Evolutionary conservation across 2,113 vertebrate species (phyloP), one percentile per base, ranked within the genome.

Genomic region (Antechinus flavipes): DNA sequence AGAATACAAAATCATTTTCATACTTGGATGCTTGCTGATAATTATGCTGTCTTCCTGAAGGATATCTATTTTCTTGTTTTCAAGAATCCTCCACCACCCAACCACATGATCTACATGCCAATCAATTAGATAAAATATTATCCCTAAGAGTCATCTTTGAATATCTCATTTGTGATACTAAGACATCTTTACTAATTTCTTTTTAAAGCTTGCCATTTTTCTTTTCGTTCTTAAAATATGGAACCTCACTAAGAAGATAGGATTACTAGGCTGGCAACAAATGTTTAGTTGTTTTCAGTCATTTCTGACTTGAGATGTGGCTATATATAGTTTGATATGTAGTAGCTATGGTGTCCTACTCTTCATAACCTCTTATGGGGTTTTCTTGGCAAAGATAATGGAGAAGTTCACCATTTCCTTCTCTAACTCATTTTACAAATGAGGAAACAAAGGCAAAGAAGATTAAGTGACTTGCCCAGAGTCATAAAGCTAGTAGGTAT

Each of bases 11-110:
- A 22, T 94, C 14, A 54, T 49, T 2, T 19, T 55, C 91, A 94
- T 19, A 30, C 24, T 94, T 94, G 91, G 58, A 93, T 68, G 10
- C n/a, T 76, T 58, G 47, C 84, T 3, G 11, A 94, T 19, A 93
- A 92, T 92, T 89, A 84, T 2, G 54, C 52, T 49, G 7, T 93
- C 93, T 95, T 54, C 89, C n/a, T 47, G 42, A 94, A 10, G 90
- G 22, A 24, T 92, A 96, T 94, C 56, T 95, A 91, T 93, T 95
- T 96, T 92, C 54, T n/a, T 5, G 26, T 52, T 35, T 95, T 27
- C 91, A 93, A 90, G 94, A 54, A 91, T 11, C 2, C 47, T 68
- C 19, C 68, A 42, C 19, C n/a, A 23, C n/a, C 16, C n/a, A 84
- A 42, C n/a, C 68, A 84, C n/a, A 42, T 84, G 68, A 84, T 19